Evolutionary conservation across 2,888 invertebrate genomes (phyloP).

Genomic region (Girardia tigrina): DNA sequence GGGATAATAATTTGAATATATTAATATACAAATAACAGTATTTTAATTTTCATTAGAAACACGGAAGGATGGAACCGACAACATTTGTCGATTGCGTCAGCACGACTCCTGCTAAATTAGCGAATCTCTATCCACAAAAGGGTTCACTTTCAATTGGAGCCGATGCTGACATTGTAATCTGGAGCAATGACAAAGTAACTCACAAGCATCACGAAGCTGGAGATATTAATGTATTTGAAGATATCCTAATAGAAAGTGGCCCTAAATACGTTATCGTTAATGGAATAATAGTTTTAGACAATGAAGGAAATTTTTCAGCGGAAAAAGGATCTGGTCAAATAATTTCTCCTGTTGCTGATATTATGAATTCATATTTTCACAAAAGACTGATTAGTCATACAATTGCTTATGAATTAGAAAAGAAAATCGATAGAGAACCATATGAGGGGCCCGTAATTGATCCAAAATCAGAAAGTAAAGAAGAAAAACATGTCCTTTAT

Average conservation of each 20-base stretch:
- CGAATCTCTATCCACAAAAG: slow-evolving; percentile 26
- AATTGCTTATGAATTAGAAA: not conserved
- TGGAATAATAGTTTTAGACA: not conserved
- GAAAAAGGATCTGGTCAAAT: not conserved
- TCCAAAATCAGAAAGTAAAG: not conserved
- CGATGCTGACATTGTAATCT: slow-evolving; percentile 16
- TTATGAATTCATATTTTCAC: not conserved
- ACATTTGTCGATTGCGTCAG: slow-evolving; percentile 1
- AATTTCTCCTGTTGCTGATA: not conserved
- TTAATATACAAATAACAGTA: too few relatives aligned
- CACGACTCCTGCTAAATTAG: slow-evolving; percentile 6
- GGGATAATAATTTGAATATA: too few relatives aligned
- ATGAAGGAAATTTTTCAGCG: not conserved
- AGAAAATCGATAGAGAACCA: not conserved
- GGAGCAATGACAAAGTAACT: not conserved
- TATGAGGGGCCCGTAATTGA: slow-evolving; percentile 1
- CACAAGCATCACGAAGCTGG: not conserved
- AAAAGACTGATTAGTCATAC: not conserved
- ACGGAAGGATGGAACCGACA: not conserved
- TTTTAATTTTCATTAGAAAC: not conserved
- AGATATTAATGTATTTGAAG: slow-evolving; percentile 12
- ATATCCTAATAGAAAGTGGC: not conserved
- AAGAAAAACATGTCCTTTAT: slow-evolving; percentile 9
- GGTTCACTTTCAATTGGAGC: not conserved
- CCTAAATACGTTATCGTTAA: not conserved